Percentiles rank a stretch among this genome's conserved stretches.
Conservation (phyloP, 2,797 vertebrate genomes). For the Philypnodon macrostomus region DNA sequence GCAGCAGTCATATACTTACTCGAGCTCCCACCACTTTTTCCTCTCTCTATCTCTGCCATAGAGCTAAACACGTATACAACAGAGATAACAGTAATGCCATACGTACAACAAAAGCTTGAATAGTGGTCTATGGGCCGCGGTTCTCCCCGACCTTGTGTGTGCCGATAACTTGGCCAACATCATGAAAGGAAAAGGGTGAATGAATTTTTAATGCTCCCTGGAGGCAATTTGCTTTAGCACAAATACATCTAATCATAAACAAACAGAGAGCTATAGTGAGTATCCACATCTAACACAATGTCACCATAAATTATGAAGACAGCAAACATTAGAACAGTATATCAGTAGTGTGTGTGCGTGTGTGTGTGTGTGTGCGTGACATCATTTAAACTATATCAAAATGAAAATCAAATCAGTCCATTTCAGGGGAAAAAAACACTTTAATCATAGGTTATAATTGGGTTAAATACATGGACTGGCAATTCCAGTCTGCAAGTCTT, state of each 20-base stretch:
- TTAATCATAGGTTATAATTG: no score
- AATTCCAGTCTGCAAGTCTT: no score
- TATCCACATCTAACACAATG: slow-evolving; percentile 1
- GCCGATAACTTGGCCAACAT: not conserved
- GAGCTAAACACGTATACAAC: no score
- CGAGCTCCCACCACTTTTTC: slow-evolving; percentile 41
- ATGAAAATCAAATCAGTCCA: no score
- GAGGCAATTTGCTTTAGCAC: slow-evolving; percentile 11
- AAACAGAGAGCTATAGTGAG: not conserved
- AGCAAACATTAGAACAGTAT: not conserved
- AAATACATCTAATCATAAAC: slow-evolving; percentile 8
- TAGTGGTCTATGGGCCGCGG: not conserved
- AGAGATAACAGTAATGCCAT: no score
- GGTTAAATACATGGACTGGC: no score
- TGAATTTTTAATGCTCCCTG: slow-evolving; percentile 5
- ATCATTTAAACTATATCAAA: no score
- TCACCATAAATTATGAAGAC: slow-evolving; percentile 2
- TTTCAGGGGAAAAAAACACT: no score
- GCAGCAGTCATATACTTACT: slow-evolving; percentile 36
- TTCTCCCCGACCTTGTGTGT: not conserved
- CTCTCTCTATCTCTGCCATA: no score
- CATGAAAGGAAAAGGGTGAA: not conserved
- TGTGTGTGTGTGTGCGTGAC: no score
- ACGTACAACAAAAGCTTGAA: no score
- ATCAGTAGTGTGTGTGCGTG: no score